phyloP scores from a whole-genome alignment of 2,113 vertebrate species.

The Silurus asotus region DNA sequence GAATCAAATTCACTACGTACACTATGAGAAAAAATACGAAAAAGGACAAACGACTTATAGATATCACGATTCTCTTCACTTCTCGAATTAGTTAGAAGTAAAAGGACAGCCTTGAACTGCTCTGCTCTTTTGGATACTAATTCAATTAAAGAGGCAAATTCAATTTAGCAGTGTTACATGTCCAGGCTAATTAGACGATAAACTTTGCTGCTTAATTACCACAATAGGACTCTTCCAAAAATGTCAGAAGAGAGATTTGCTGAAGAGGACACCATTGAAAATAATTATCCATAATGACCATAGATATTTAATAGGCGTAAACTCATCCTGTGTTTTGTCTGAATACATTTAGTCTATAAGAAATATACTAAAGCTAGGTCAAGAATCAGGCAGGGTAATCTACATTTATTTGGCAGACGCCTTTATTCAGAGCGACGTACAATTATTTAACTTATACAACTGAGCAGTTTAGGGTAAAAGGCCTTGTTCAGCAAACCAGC shows the following conservation, averaged over 20 bases:
- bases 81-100: not conserved
- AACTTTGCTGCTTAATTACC: conserved; percentile 7
- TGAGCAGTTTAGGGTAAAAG: too few species aligned
- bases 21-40: not conserved
- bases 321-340: not conserved
- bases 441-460: too few species aligned
- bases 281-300: not conserved
- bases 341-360: not conserved
- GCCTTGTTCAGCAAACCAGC: too few species aligned
- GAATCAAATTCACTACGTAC: not conserved
- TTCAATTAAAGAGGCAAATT: not conserved
- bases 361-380: not conserved
- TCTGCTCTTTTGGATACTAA: not conserved
- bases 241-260: not conserved
- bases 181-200: conserved; percentile 3
- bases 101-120: not conserved
- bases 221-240: not conserved
- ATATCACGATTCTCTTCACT: not conserved
- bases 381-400: not conserved
- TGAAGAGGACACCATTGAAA: not conserved
- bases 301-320: not conserved
- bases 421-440: too few species aligned
- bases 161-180: not conserved
- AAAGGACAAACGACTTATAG: not conserved
- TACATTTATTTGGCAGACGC: too few species aligned